These are phyloP conservation scores for Phymastichus coffea DNA, from an alignment of 1,140 invertebrate species.

Conservation along the genomic window DNA sequence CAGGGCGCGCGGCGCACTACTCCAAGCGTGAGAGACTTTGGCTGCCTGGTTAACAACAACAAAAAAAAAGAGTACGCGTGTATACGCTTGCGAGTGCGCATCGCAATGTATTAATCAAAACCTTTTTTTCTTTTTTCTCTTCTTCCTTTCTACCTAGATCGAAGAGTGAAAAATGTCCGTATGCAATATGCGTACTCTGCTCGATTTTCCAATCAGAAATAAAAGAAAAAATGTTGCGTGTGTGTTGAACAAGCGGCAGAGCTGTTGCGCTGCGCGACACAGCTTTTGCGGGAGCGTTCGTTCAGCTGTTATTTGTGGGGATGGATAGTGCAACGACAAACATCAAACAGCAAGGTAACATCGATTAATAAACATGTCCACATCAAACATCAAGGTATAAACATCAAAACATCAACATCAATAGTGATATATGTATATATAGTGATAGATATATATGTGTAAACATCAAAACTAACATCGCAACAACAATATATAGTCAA, in stretches of 20 bases:
- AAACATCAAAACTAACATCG: slow-evolving; percentile 47
- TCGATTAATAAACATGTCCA: slow-evolving; percentile 55
- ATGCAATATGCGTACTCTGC: no score
- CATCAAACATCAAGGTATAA: slow-evolving; percentile 52
- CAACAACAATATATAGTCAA: slow-evolving; percentile 39
- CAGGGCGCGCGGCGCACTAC: slow-evolving; percentile 36
- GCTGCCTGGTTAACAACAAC: slow-evolving; percentile 40
- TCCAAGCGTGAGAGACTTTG: slow-evolving; percentile 51
- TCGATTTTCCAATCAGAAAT: neutral
- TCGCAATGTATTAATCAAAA: slow-evolving; percentile 11
- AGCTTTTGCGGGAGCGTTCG: no score
- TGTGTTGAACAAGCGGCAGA: no score
- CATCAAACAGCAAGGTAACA: slow-evolving; percentile 57
- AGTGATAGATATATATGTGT: slow-evolving; percentile 32
- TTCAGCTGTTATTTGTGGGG: no score
- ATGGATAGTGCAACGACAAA: slow-evolving; percentile 56
- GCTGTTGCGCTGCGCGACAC: no score
- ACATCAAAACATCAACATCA: slow-evolving; percentile 44
- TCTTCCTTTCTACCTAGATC: no score
- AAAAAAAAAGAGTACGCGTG: no score
- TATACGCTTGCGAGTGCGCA: slow-evolving; percentile 16
- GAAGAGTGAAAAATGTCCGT: slow-evolving; percentile 2
- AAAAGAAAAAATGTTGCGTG: neutral
- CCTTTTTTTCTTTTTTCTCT: neutral
- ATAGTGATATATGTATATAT: slow-evolving; percentile 39